phyloP scores from a whole-genome alignment of 2,797 vertebrate species.

The Sebastes taczanowskii region DNA sequence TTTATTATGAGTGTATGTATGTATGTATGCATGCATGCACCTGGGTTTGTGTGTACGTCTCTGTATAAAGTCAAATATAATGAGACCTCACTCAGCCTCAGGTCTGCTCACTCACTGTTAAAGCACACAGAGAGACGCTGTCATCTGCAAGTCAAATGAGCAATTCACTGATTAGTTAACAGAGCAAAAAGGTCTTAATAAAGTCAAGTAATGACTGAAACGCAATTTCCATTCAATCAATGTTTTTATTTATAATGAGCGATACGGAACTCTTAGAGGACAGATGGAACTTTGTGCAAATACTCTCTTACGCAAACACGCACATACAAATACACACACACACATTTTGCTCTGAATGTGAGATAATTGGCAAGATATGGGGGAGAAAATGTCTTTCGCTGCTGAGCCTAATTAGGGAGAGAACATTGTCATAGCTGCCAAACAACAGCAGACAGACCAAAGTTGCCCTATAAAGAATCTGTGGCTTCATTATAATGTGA shows the following conservation, averaged over 20 bases:
- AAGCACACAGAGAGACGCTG: neutral
- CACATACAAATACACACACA: neutral
- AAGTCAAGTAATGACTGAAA: conserved; percentile 58
- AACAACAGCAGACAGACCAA: conserved; percentile 67
- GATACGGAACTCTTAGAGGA: conserved; percentile 34
- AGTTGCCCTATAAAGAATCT: conserved; percentile 56
- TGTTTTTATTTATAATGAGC: conserved; percentile 62
- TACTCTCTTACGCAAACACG: conserved; percentile 22
- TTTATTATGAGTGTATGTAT: neutral
- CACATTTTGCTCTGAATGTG: conserved; percentile 44
- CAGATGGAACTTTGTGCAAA: conserved; percentile 37
- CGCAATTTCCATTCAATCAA: conserved; percentile 61
- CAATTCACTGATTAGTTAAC: conserved; percentile 60
- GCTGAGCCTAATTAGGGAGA: conserved; percentile 65
- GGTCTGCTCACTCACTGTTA: conserved; percentile 47
- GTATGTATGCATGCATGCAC: neutral
- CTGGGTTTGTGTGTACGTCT: neutral
- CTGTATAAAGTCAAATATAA: conserved; percentile 33
- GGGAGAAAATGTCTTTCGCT: conserved; percentile 33
- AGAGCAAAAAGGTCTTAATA: conserved; percentile 58
- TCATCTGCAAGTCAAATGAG: conserved; percentile 68
- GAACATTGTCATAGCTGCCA: conserved; percentile 62
- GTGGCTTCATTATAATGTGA: conserved; percentile 58
- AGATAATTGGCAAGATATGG: conserved; percentile 65
- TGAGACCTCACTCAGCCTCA: conserved; percentile 27